Conservation (phyloP, 2,797 vertebrate genomes). For the Serranus cabrilla region DNA sequence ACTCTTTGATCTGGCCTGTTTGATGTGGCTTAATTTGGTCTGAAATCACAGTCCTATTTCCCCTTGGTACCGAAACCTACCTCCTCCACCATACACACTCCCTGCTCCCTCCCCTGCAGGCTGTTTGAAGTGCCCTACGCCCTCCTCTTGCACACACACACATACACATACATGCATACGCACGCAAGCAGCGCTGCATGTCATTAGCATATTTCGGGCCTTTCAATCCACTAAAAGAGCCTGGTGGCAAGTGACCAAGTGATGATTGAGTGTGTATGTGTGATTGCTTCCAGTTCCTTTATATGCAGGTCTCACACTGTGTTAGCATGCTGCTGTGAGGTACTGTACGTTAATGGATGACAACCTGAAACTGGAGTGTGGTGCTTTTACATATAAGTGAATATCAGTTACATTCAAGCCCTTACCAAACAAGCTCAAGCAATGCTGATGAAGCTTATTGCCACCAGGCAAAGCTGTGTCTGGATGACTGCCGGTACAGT, state of each 20-base stretch:
- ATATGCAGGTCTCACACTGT: slow-evolving; percentile 22
- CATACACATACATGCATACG: slow-evolving; percentile 13
- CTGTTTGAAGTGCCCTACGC: slow-evolving; percentile 77
- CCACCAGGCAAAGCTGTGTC: too few species aligned
- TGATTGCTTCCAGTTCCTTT: slow-evolving; percentile 26
- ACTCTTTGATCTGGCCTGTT: slow-evolving; percentile 81
- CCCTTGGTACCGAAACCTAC: slow-evolving; percentile 65
- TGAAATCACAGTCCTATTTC: slow-evolving; percentile 81
- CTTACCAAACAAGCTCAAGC: too few species aligned
- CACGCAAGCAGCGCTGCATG: slow-evolving; percentile 12
- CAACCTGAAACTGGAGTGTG: neutral
- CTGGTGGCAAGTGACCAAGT: slow-evolving; percentile 57
- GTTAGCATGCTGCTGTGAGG: slow-evolving; percentile 4
- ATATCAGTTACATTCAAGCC: too few species aligned
- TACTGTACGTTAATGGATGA: neutral
- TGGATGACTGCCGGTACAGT: too few species aligned
- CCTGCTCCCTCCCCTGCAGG: slow-evolving; percentile 24
- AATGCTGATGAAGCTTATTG: too few species aligned
- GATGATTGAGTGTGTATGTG: slow-evolving; percentile 30
- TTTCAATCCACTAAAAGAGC: slow-evolving; percentile 60
- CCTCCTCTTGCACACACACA: slow-evolving; percentile 30
- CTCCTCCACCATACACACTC: slow-evolving; percentile 31
- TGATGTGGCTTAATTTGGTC: slow-evolving; percentile 84
- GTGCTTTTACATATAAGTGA: too few species aligned
- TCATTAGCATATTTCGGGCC: slow-evolving; percentile 76